phyloP scores from a whole-genome alignment of 2,797 vertebrate genomes.

The Tokudaia muenninki region DNA sequence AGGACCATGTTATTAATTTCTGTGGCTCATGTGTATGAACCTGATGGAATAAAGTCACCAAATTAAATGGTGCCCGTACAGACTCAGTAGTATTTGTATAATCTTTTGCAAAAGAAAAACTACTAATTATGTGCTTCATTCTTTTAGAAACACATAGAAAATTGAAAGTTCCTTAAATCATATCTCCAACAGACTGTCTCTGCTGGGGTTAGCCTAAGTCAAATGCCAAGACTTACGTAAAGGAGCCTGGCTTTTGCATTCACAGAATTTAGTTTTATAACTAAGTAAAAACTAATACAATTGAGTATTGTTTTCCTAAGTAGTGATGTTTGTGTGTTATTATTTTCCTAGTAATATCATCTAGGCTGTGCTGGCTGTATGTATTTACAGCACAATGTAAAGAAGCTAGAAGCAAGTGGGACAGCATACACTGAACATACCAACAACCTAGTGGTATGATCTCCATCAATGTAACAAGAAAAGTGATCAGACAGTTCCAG shows the following conservation, averaged over 20 bases:
- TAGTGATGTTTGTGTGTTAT: neutral
- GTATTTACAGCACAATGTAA: neutral
- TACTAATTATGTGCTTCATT: neutral
- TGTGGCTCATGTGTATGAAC: neutral
- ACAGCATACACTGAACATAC: neutral
- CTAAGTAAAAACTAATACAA: neutral
- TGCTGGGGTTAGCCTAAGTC: neutral
- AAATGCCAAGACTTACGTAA: neutral
- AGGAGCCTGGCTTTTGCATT: neutral
- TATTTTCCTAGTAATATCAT: slow-evolving; percentile 9
- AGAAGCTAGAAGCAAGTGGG: neutral
- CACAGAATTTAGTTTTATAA: slow-evolving; percentile 4
- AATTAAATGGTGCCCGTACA: neutral
- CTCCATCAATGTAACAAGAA: neutral
- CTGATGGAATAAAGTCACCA: neutral
- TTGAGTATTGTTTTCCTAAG: neutral
- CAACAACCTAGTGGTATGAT: neutral
- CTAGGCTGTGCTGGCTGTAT: neutral
- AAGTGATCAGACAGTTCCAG: neutral
- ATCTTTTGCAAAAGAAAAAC: slow-evolving; percentile 46
- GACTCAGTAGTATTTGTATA: neutral
- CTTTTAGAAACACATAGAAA: slow-evolving; percentile 31
- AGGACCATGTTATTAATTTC: neutral
- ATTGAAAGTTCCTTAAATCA: slow-evolving; percentile 21
- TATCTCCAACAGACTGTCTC: neutral